These are phyloP conservation scores for Plecturocebus donacophilus DNA, from an alignment of 2,113 vertebrate genomes.

Conservation along the genomic window DNA sequence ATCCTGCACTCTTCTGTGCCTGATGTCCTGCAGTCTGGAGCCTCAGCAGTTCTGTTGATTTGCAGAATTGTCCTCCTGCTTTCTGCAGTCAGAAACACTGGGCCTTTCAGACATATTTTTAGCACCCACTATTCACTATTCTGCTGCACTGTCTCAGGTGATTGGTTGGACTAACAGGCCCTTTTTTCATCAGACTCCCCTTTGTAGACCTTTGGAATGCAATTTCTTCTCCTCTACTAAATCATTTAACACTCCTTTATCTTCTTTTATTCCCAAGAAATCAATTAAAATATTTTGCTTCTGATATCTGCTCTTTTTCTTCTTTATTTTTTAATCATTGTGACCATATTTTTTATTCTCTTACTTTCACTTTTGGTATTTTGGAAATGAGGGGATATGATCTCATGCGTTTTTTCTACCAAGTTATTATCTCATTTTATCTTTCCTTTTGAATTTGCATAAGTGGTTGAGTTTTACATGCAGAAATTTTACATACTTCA, in stretches of 20 bases:
- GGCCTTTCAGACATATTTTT: not conserved
- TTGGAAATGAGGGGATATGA: not conserved
- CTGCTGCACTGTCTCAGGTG: not conserved
- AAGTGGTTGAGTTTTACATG: not conserved
- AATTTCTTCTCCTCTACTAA: not conserved
- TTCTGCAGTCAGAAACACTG: not conserved
- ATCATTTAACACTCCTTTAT: not conserved
- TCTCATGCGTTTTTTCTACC: not conserved
- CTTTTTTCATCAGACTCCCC: not conserved
- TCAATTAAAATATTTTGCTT: not conserved
- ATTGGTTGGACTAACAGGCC: not conserved
- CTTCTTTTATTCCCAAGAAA: not conserved
- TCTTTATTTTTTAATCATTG: not conserved
- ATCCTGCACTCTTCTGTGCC: accelerated
- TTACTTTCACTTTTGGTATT: not conserved
- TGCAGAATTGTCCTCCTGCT: not conserved
- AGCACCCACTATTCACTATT: not conserved
- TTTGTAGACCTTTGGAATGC: not conserved
- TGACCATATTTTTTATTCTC: not conserved
- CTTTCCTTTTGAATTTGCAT: not conserved
- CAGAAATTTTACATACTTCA: not conserved
- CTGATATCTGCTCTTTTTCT: not conserved
- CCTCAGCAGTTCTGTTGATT: not conserved
- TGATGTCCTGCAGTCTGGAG: not conserved
- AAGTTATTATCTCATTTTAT: not conserved